Evolutionary conservation across 2,113 vertebrate species (phyloP).

Genomic region (Silurus asotus): DNA sequence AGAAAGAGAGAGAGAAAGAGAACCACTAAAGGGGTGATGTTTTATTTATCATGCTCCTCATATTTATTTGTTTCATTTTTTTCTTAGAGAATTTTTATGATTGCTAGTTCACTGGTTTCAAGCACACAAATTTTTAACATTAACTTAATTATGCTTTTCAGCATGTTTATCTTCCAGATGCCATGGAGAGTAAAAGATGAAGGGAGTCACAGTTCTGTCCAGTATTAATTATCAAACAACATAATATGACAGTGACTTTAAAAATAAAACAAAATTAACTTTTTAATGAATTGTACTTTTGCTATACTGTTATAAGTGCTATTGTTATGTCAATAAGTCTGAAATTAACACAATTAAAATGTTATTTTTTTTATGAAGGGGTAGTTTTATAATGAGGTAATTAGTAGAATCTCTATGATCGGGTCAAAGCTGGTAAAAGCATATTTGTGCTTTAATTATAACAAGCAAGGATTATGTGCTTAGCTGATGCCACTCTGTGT

Average conservation of each 20-base stretch:
- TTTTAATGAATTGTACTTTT: no score
- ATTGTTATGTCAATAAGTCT: neutral
- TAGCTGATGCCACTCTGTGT: constrained; percentile 58
- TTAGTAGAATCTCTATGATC: constrained; percentile 19
- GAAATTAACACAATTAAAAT: neutral
- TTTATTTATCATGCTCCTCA: constrained; percentile 56
- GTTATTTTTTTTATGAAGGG: neutral
- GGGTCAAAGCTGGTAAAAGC: constrained; percentile 19
- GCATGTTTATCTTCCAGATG: constrained; percentile 26
- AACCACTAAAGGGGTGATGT: constrained; percentile 40
- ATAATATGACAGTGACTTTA: neutral
- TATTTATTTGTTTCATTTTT: constrained; percentile 40
- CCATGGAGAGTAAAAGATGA: neutral
- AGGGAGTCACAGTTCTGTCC: neutral
- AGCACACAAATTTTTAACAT: constrained; percentile 15
- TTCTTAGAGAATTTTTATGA: constrained; percentile 50
- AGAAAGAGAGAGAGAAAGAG: constrained; percentile 22
- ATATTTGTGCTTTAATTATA: constrained; percentile 58
- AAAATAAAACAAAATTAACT: neutral
- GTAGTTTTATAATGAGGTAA: constrained; percentile 12
- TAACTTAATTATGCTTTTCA: constrained; percentile 12
- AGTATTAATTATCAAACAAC: neutral
- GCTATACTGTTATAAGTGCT: neutral
- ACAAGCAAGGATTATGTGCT: constrained; percentile 50
- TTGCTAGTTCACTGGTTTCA: constrained; percentile 56